These are phyloP conservation scores for Vannuccia rotundouncinata DNA, from an alignment of 2,888 invertebrate genomes.

Conservation along the genomic window DNA sequence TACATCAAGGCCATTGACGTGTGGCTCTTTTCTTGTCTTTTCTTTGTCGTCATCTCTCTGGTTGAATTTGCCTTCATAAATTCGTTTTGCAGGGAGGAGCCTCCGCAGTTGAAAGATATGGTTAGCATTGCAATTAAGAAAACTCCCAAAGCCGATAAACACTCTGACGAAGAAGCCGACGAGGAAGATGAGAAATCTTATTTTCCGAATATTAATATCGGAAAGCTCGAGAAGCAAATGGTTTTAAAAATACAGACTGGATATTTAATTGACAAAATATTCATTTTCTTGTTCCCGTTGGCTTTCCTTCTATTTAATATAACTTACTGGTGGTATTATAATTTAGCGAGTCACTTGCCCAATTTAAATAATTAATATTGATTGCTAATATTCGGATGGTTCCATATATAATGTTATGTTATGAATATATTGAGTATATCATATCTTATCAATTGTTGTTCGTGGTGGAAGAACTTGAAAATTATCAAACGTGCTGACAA, in stretches of 20 bases:
- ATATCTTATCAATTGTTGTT: too few species aligned
- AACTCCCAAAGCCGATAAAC: neutral
- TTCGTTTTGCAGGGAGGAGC: neutral
- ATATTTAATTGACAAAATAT: conserved; percentile 10
- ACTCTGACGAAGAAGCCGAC: neutral
- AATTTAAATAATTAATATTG: too few species aligned
- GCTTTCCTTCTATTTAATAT: conserved; percentile 20
- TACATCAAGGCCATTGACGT: conserved; percentile 36
- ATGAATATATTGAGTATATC: too few species aligned
- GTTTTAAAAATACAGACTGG: neutral
- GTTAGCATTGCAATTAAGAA: neutral
- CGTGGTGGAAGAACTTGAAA: too few species aligned
- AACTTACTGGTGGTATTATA: conserved; percentile 18
- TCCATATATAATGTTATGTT: too few species aligned
- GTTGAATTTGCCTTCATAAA: conserved; percentile 30
- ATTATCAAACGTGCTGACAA: too few species aligned
- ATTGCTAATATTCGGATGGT: too few species aligned
- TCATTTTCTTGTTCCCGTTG: neutral
- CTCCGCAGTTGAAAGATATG: neutral
- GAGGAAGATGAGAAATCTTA: neutral
- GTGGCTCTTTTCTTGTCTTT: conserved; percentile 35
- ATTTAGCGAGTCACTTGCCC: neutral
- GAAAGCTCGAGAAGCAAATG: too few species aligned
- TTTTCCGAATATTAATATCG: neutral
- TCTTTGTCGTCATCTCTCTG: conserved; percentile 31